A percentile compares a stretch with the other conserved stretches of the same genome.
phyloP scores from a whole-genome alignment of 2,797 vertebrate genomes.

The Pseudotriccus pelzelni region DNA sequence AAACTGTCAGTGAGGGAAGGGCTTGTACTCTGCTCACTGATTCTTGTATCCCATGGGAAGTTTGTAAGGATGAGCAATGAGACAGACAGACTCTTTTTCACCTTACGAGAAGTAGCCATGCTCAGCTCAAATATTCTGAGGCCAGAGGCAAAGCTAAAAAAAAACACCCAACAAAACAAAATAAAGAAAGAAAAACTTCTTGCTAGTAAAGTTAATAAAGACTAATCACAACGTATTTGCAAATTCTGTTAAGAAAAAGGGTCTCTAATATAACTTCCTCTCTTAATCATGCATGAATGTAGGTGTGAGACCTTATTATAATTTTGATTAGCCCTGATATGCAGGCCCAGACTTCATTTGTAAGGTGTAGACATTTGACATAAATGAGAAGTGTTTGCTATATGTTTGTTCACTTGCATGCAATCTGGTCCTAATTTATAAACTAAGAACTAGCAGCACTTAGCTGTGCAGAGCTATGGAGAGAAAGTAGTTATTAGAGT shows the following conservation, averaged over 20 bases:
- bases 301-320: not conserved
- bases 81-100: not conserved
- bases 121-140: not conserved
- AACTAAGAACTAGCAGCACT: not conserved
- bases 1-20: not conserved
- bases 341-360: not conserved
- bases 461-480: not conserved
- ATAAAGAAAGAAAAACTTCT: not conserved
- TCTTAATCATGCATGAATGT: not conserved
- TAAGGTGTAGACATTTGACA: not conserved
- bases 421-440: not conserved
- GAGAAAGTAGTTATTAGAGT: not conserved
- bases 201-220: not conserved
- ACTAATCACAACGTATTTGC: not conserved
- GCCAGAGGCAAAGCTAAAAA: not conserved
- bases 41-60: not conserved
- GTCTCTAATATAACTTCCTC: not conserved
- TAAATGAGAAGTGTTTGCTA: not conserved
- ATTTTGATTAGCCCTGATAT: not conserved
- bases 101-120: not conserved
- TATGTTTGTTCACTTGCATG: not conserved
- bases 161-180: not conserved
- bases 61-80: not conserved
- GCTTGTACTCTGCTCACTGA: not conserved
- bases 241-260: not conserved